Conservation (phyloP, 2,113 vertebrate genomes). For the Callorhinus ursinus region DNA sequence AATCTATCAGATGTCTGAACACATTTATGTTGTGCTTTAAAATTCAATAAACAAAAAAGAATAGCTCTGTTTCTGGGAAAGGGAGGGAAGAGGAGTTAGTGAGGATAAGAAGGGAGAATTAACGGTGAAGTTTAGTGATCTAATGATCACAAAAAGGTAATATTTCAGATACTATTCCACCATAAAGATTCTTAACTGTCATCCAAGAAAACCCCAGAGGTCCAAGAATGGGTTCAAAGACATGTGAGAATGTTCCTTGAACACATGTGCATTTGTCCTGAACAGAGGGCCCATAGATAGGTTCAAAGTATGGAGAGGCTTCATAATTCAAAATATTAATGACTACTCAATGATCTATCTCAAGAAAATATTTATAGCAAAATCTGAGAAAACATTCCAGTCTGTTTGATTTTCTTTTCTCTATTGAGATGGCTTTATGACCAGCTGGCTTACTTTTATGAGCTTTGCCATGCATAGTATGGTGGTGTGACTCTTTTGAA, state of each 20-base stretch:
- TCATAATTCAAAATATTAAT: conserved; percentile 34
- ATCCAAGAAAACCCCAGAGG: neutral
- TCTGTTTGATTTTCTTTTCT: neutral
- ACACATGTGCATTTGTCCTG: neutral
- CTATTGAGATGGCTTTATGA: conserved; percentile 41
- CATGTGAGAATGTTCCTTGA: neutral
- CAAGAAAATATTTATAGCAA: conserved; percentile 49
- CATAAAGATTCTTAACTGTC: neutral
- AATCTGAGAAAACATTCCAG: neutral
- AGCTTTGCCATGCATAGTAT: neutral
- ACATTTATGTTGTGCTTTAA: neutral
- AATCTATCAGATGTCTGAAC: neutral
- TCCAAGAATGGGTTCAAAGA: neutral
- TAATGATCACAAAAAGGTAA: neutral
- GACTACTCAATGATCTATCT: neutral
- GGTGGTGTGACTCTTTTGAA: neutral
- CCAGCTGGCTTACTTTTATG: neutral
- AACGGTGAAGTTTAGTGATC: neutral
- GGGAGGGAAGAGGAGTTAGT: neutral
- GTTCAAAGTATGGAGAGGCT: neutral
- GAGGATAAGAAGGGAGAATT: neutral
- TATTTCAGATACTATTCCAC: neutral
- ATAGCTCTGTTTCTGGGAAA: neutral
- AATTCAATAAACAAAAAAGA: conserved; percentile 18
- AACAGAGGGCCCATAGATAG: neutral